Percentiles rank a stretch among this genome's conserved stretches.
Conservation (phyloP, 2,797 vertebrate species). For the Chelmon rostratus region DNA sequence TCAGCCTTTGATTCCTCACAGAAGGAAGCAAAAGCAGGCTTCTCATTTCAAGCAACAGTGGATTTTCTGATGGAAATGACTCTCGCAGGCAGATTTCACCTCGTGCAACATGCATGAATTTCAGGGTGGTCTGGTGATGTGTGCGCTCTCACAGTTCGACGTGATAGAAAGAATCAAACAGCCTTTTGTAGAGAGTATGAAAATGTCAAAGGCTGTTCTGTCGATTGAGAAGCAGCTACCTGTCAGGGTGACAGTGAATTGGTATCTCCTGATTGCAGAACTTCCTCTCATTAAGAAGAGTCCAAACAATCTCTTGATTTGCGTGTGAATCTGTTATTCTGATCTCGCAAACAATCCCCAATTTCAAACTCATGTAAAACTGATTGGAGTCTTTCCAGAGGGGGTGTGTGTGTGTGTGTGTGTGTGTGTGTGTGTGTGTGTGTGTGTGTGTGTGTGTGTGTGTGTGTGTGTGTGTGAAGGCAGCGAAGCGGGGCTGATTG, state of each 20-base stretch:
- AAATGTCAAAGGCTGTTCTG: slow-evolving; percentile 14
- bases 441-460: slow-evolving; percentile 45
- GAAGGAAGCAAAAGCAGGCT: too few species aligned
- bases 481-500: slow-evolving; percentile 53
- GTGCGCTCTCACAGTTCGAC: too few species aligned
- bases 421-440: slow-evolving; percentile 39
- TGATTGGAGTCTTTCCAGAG: slow-evolving; percentile 65
- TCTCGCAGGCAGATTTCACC: background rate
- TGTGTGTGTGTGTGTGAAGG: slow-evolving; percentile 35
- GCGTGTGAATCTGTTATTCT: slow-evolving; percentile 33
- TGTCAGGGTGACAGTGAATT: background rate
- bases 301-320: slow-evolving; percentile 24
- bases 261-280: slow-evolving; percentile 34
- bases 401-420: slow-evolving; percentile 58
- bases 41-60: too few species aligned
- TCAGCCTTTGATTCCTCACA: too few species aligned
- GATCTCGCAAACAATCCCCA: slow-evolving; percentile 34
- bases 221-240: background rate
- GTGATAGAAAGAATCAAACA: background rate
- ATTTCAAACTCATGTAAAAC: slow-evolving; percentile 52
- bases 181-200: background rate
- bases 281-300: slow-evolving; percentile 6
- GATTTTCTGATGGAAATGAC: too few species aligned
- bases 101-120: background rate
- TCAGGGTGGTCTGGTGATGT: too few species aligned